A percentile compares a stretch with the other conserved stretches of the same genome.
Conservation (phyloP, 2,888 invertebrate species). For the Drosophila testacea region DNA sequence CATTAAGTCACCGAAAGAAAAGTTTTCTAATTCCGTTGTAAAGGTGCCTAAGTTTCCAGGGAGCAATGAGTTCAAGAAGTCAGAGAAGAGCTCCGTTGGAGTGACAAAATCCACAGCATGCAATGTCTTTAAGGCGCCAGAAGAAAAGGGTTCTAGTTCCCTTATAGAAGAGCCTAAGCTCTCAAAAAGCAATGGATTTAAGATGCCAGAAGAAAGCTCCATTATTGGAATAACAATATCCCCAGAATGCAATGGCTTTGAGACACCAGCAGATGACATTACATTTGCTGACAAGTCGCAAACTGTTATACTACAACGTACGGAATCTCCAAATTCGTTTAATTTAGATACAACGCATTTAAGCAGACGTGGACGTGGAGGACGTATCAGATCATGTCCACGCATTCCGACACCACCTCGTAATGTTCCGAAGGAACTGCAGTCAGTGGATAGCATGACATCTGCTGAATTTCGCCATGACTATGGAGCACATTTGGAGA, state of each 20-base stretch:
- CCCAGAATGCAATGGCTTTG: too few species aligned
- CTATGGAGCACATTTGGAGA: slow-evolving; percentile 68
- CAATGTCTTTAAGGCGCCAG: too few species aligned
- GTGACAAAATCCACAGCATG: too few species aligned
- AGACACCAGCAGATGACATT: too few species aligned
- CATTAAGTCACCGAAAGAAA: not conserved
- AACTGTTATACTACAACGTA: not conserved
- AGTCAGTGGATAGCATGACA: slow-evolving; percentile 72
- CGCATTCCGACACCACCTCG: slow-evolving; percentile 37
- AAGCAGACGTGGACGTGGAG: not conserved
- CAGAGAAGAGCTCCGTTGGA: too few species aligned
- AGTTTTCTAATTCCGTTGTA: not conserved
- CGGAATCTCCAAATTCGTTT: not conserved
- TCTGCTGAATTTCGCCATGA: slow-evolving; percentile 78
- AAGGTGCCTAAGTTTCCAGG: not conserved
- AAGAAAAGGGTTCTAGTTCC: too few species aligned
- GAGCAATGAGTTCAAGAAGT: not conserved
- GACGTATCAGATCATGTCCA: not conserved
- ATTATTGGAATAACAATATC: too few species aligned
- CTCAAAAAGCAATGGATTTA: too few species aligned
- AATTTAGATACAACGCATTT: not conserved
- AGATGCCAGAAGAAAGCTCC: too few species aligned
- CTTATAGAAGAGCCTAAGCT: too few species aligned
- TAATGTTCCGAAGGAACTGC: slow-evolving; percentile 46
- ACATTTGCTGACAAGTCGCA: not conserved